Base-by-base conservation (phyloP, 2,888 invertebrate genomes). In the Maniola hyperantus region DNA sequence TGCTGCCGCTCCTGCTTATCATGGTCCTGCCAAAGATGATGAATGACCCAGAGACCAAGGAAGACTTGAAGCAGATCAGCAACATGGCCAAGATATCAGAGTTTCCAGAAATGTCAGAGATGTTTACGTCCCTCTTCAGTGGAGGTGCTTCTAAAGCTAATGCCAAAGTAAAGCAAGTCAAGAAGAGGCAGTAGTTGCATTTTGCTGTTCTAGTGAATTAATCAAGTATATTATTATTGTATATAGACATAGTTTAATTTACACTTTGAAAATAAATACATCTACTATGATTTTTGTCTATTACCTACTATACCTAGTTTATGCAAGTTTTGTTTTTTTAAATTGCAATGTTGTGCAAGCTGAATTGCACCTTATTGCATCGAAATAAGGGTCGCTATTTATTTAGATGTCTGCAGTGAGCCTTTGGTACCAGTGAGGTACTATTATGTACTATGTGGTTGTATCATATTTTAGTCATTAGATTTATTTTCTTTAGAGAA, bases 21-120 rank as follows among this genome's bases (percentile, higher is more conserved):
- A 96, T 99, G 95, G 93, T 99, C 71, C 88, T 99, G 78, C 99
- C 99, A 0, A 99, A 98, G 87, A 96, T 99, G 95, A 97, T 99
- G 96, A 99, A 98, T 81, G 99, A 99, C 88, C 99, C 99, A 5
- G 99, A 99, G 85, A 97, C 99, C 2, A 97, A 98, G 82, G 98
- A 98, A 88, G 98, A 98, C 89, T 95, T 98, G 92, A 97, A 99
- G 87, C 98, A 98, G 82, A 94, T 97, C 59, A 96, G 96, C 80
- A 97, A 95, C 83, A 93, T 97, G 78, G 95, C 96, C 0, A 95
- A 95, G 83, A 96, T 96, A 90, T 95, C 96, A 72, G 97, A 97
- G 73, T 95, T 99, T 95, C 97, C 98, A 2, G 99, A 99, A 89
- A 95, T 99, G 93, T 97, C 98, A 0, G 99, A 99, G 88, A 95